Evolutionary conservation across 2,797 vertebrate genomes (phyloP), one percentile per base, ranked within the genome.

Genomic region (Alosa sapidissima): DNA sequence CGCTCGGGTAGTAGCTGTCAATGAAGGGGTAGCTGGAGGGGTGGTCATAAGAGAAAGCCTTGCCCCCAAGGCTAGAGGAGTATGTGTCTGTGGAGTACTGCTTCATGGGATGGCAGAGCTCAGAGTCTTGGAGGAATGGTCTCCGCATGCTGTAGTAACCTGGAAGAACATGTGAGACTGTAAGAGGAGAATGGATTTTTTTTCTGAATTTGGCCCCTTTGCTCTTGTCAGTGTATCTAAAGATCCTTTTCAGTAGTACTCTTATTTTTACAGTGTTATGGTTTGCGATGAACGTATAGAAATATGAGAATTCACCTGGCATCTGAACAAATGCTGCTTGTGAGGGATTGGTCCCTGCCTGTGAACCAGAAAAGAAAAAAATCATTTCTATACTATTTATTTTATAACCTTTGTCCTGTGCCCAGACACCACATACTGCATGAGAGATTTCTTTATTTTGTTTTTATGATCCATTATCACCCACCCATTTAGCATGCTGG

Each of bases 131-230:
- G 0, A 95, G 81, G 88, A 96, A 94, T 2, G 96, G 68, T 82
- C 96, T 95, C 86, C 95, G 89, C 83, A 95, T 84, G 0, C 95
- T 89, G 0, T 95, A 96, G 92, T 94, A 96, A 68, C 94, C 89
- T 1, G 96, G 88, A 0, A 78, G 36, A 83, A 92, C 88, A 55
- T 95, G 93, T 0, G 95, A 95, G 83, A 95, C 96, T 96, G 16
- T 47, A 19, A 78, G 72, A 78, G 2, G 14, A 83, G 86, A 84
- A 75, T 84, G 2, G 41, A 41, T 41, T 4, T 41, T 41, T 41
- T 41, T 28, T 28, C 28, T 81, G 65, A 60, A 33, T 68, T n/a
- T 60, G 6, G 28, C 8, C 28, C 24, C 11, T 36, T 33, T 68
- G 28, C 65, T 36, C 28, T 36, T 41, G 33, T 41, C 65, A 36